Percentiles rank a stretch among this genome's conserved stretches.
These are phyloP conservation scores for Rhorus exstirpatorius DNA, from an alignment of 2,888 invertebrate species.

Conservation along the genomic window DNA sequence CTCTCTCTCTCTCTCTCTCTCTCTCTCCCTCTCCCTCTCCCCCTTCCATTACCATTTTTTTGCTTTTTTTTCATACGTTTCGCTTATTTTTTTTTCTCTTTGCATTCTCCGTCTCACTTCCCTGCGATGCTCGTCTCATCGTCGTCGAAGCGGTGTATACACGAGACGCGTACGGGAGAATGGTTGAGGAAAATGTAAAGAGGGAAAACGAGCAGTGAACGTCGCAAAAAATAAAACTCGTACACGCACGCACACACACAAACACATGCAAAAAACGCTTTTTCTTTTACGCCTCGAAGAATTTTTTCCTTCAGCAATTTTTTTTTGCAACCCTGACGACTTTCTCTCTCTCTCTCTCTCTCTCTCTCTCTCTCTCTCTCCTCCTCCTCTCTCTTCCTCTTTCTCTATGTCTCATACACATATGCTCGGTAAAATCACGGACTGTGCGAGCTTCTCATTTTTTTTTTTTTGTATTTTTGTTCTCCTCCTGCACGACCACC, in stretches of 20 bases:
- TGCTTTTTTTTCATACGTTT: slow-evolving; percentile 44
- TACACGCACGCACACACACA: slow-evolving; percentile 27
- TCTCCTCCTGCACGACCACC: slow-evolving; percentile 49
- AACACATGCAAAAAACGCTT: slow-evolving; percentile 56
- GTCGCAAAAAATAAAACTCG: slow-evolving; percentile 46
- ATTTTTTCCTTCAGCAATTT: slow-evolving; percentile 79
- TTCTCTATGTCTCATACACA: slow-evolving; percentile 5
- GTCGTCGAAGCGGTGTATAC: slow-evolving; percentile 56
- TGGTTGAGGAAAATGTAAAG: slow-evolving; percentile 49
- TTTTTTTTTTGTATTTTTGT: slow-evolving; percentile 40
- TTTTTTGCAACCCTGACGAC: slow-evolving; percentile 50
- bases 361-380: slow-evolving; percentile 14
- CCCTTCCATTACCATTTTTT: slow-evolving; percentile 28
- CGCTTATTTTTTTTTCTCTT: slow-evolving; percentile 44
- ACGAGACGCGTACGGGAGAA: slow-evolving; percentile 32
- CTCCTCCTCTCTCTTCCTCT: slow-evolving; percentile 32
- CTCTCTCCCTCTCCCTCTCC: slow-evolving; percentile 64
- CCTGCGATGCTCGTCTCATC: slow-evolving; percentile 61
- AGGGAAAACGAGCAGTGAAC: slow-evolving; percentile 63
- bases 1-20: slow-evolving; percentile 56
- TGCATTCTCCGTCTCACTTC: slow-evolving; percentile 57
- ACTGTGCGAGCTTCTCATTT: slow-evolving; percentile 43
- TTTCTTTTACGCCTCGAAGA: slow-evolving; percentile 81
- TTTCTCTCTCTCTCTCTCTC: slow-evolving; percentile 10
- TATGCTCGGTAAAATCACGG: slow-evolving; percentile 49